These are phyloP conservation scores for Drosophila atripex DNA, from an alignment of 2,888 invertebrate species.

Conservation along the genomic window DNA sequence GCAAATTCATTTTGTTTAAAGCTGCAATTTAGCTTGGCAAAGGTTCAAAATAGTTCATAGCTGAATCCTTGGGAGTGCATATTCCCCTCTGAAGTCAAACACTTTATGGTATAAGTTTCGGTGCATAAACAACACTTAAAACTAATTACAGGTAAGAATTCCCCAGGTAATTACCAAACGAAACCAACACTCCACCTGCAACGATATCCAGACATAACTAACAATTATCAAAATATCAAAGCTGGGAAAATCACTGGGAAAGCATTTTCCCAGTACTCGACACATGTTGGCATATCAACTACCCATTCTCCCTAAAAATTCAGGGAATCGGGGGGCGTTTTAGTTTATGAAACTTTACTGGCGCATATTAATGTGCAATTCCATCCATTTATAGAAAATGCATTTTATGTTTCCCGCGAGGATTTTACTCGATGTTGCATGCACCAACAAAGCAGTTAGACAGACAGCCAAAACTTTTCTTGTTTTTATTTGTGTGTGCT, in stretches of 20 bases:
- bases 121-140: constrained; percentile 35
- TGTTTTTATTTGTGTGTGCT: background rate
- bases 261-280: constrained; percentile 46
- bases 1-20: background rate
- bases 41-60: constrained; percentile 31
- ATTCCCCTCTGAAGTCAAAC: constrained; percentile 29
- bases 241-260: constrained; percentile 36
- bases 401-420: constrained; percentile 71
- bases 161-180: constrained; percentile 25
- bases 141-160: constrained; percentile 41
- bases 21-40: constrained; percentile 3
- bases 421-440: constrained; percentile 44
- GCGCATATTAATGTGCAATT: constrained; percentile 67
- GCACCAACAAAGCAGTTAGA: constrained; percentile 23
- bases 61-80: constrained; percentile 49
- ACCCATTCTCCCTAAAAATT: background rate
- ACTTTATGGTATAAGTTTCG: constrained; percentile 28
- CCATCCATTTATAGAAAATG: constrained; percentile 67
- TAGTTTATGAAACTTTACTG: constrained; percentile 52
- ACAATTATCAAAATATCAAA: constrained; percentile 55
- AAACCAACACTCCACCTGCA: constrained; percentile 8
- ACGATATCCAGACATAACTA: constrained; percentile 33
- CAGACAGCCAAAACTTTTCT: constrained; percentile 33
- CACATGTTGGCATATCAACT: constrained; percentile 26
- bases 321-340: background rate